These are phyloP conservation scores for Acanthopleura granulata DNA, from an alignment of 2,888 invertebrate genomes.

Conservation along the genomic window DNA sequence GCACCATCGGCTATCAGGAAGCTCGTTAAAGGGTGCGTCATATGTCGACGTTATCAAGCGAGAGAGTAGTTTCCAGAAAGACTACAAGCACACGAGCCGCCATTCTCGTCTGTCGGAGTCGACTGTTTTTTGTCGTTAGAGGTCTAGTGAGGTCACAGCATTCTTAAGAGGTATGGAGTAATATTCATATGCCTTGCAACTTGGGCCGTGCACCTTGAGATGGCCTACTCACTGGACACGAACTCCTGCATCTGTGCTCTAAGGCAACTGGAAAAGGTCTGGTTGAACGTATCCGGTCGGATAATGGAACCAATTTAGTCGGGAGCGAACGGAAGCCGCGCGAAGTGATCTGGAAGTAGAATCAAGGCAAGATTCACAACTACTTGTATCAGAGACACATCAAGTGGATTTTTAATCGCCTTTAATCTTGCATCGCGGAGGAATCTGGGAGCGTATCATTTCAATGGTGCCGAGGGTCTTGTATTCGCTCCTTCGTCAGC, in stretches of 20 bases:
- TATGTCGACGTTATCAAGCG: too few species aligned
- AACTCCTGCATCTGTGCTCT: conserved; percentile 25
- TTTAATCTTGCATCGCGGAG: not conserved
- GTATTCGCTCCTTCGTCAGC: conserved; percentile 10
- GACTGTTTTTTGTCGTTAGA: conserved; percentile 25
- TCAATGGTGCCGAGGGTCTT: not conserved
- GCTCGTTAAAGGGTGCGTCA: too few species aligned
- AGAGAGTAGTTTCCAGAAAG: too few species aligned
- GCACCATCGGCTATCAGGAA: too few species aligned
- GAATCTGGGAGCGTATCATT: conserved; percentile 6
- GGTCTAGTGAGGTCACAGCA: conserved; percentile 10
- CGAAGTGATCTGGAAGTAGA: not conserved
- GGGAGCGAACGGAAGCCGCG: not conserved
- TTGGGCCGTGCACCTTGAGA: conserved; percentile 27
- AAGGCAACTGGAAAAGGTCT: not conserved
- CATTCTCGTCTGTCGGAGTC: too few species aligned
- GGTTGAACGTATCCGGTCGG: not conserved
- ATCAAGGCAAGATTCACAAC: not conserved
- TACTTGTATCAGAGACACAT: not conserved
- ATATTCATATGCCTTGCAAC: conserved; percentile 25
- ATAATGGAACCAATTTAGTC: conserved; percentile 4
- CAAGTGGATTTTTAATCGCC: not conserved
- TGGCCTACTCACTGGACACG: conserved; percentile 18
- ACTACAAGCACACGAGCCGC: too few species aligned
- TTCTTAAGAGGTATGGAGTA: conserved; percentile 27